Evolutionary conservation across 2,888 invertebrate genomes (phyloP).

Genomic region (Leptinotarsa tumamoca): DNA sequence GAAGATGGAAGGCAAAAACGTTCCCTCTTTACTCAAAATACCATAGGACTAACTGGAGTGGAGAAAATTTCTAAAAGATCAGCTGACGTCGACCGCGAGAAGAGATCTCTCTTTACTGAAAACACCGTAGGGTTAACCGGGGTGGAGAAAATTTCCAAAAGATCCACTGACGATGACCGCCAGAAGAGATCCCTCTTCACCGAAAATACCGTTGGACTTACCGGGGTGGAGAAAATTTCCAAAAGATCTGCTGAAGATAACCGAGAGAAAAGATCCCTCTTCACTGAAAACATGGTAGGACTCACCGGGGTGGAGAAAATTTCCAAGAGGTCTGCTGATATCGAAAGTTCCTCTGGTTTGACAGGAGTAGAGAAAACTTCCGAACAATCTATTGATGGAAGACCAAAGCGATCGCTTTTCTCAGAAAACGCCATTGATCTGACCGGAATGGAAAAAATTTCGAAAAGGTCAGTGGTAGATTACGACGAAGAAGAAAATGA

Average conservation of each 20-base stretch:
- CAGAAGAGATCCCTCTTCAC: conserved; percentile 36
- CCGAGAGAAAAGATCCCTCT: conserved; percentile 28
- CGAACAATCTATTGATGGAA: conserved; percentile 28
- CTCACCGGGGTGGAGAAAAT: conserved; percentile 40
- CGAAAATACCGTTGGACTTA: conserved; percentile 28
- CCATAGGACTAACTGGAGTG: conserved; percentile 26
- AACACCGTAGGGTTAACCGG: conserved; percentile 22
- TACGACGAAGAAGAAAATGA: conserved; percentile 23
- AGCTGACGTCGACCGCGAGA: conserved; percentile 3
- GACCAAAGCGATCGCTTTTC: conserved; percentile 28
- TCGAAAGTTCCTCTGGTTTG: conserved; percentile 28
- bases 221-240: conserved; percentile 42
- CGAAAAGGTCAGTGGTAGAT: conserved; percentile 37
- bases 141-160: conserved; percentile 37
- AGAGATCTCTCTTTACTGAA: conserved; percentile 24
- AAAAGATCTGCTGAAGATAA: conserved; percentile 32
- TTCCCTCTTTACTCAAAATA: conserved; percentile 37
- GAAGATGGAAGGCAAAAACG: conserved; percentile 36
- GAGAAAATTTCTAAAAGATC: conserved; percentile 42
- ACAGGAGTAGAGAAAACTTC: conserved; percentile 42
- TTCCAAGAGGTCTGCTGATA: conserved; percentile 31
- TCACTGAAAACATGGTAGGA: conserved; percentile 21
- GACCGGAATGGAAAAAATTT: conserved; percentile 43
- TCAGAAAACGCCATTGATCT: conserved; percentile 30
- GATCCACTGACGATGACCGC: conserved; percentile 19